Percentiles rank a stretch among this genome's conserved stretches.
Evolutionary conservation across 1,140 invertebrate species (phyloP).

Genomic region (Ridgeia piscesae): DNA sequence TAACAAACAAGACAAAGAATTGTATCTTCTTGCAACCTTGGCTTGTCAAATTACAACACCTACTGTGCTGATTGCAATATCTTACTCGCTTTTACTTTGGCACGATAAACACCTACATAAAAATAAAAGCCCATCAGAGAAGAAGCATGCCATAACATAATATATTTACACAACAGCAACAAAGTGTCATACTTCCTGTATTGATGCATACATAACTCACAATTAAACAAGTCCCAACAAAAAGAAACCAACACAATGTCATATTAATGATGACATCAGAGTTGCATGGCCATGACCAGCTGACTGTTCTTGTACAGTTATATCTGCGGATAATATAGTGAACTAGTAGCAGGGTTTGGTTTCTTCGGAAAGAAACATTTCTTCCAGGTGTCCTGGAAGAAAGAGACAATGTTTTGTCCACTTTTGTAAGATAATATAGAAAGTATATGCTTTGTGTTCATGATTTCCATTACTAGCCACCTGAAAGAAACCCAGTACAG

Average conservation of each 20-base stretch:
- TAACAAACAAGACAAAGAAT: background rate
- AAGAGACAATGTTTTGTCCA: too few relatives aligned
- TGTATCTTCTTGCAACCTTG: background rate
- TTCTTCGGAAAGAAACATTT: too few relatives aligned
- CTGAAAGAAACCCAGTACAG: too few relatives aligned
- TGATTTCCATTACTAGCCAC: too few relatives aligned
- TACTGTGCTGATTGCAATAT: background rate
- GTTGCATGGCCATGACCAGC: background rate
- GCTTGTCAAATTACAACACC: background rate
- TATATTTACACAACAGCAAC: too few relatives aligned
- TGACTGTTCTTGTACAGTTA: background rate
- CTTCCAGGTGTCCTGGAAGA: too few relatives aligned
- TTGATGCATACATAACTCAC: background rate
- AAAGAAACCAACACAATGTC: background rate
- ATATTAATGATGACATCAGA: too few relatives aligned
- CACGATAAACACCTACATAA: background rate
- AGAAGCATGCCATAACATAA: too few relatives aligned
- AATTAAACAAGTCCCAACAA: background rate
- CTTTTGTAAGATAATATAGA: too few relatives aligned
- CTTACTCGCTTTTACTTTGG: background rate
- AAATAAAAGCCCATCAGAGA: too few relatives aligned
- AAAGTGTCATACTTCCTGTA: too few relatives aligned
- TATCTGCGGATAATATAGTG: background rate
- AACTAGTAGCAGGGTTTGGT: background rate
- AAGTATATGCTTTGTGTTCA: too few relatives aligned